Base-by-base conservation (phyloP, 1,140 invertebrate genomes). In the Euborellia annulipes region DNA sequence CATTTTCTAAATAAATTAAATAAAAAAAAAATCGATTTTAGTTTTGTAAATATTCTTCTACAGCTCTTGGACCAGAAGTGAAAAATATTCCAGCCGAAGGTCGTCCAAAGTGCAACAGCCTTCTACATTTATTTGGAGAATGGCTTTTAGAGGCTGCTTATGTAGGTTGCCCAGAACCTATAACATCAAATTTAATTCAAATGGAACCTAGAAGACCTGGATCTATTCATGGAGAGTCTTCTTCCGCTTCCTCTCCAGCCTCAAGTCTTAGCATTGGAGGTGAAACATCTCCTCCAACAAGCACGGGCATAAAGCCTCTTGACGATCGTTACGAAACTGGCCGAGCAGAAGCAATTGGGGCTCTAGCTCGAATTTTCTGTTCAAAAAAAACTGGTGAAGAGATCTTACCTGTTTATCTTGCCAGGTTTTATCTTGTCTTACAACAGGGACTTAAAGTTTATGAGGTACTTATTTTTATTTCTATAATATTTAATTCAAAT, bases 101-200 rank as follows among this genome's bases (percentile, higher is more conserved):
- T 18, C 71, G 90, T 44, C 87, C 92, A 8, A 87, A 86, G 56
- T 91, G 89, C 50, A 87, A 88, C 57, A 95, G 89, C 54, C 85
- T 97, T 62, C 71, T 97, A 21, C 90, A 97, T 67, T 65, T 97
- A 45, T 95, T 96, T 67, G 92, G 92, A 11, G 82, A 90, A 58
- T 97, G 93, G 93, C 67, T 97, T 23, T 96, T 96, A 63, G 91
- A 97, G 63, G 90, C 91, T 20, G 84, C 90, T 18, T 77, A 93
- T 55, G 83, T 93, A 49, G 87, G 86, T 37, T 47, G 23, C 36
- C 23, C 23, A 27, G 23, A 27, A 11, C 4, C 23, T 4, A 6
- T 11, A 11, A 27, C 11, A 4, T 6, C 23, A 27, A 27, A 27
- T 27, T 6, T 11, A 6, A 11, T 27, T 11, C 23, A 27, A 27